phyloP scores from a whole-genome alignment of 2,888 invertebrate species.

The Trichogramma dendrolimi region DNA sequence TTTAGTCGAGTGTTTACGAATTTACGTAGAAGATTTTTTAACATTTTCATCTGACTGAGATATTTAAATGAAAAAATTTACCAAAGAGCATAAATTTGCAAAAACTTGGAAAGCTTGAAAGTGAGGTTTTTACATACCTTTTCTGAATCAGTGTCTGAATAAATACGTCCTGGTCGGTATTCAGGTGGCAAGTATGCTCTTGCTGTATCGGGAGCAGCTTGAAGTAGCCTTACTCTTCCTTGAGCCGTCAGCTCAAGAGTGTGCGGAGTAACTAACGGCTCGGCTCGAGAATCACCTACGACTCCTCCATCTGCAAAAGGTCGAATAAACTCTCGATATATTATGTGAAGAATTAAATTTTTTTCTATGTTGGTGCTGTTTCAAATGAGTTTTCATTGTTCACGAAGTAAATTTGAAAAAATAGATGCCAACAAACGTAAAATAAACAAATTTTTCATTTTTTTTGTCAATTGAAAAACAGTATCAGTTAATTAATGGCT shows the following conservation, averaged over 20 bases:
- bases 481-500: too few species aligned
- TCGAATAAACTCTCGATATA: conserved; percentile 15
- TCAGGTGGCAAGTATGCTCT: conserved; percentile 58
- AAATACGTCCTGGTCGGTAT: conserved; percentile 54
- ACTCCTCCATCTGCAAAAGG: conserved; percentile 48
- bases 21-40: too few species aligned
- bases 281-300: conserved; percentile 50
- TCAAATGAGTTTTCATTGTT: too few species aligned
- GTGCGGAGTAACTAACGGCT: conserved; percentile 57
- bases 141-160: conserved; percentile 59
- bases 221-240: conserved; percentile 54
- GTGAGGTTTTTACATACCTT: conserved; percentile 50
- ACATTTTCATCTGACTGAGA: too few species aligned
- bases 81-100: not conserved
- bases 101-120: not conserved
- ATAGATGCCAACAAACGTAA: too few species aligned
- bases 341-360: too few species aligned
- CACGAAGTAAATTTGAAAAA: too few species aligned
- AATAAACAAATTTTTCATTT: too few species aligned
- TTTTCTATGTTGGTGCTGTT: too few species aligned
- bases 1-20: too few species aligned
- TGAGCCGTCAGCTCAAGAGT: conserved; percentile 57
- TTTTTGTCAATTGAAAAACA: too few species aligned
- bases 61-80: too few species aligned
- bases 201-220: conserved; percentile 48